Evolutionary conservation across 2,888 invertebrate species (phyloP).

Genomic region (Chrysotoxum bicinctum): DNA sequence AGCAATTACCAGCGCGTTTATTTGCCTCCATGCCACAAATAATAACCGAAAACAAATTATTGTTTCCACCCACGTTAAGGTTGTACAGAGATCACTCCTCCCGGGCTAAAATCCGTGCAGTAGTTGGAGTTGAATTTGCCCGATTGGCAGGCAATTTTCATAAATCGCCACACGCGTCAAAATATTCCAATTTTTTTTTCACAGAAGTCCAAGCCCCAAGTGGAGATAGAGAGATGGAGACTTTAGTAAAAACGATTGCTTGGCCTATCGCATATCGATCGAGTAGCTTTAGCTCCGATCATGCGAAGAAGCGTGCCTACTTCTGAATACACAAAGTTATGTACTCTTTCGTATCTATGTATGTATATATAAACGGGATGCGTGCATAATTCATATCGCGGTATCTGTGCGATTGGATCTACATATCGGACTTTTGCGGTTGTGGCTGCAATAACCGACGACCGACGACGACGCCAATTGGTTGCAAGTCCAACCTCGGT

Average conservation of each 20-base stretch:
- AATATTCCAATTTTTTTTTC: conserved; percentile 43
- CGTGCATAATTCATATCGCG: conserved; percentile 68
- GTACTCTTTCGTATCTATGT: background rate
- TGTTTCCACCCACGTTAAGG: conserved; percentile 65
- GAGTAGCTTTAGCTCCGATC: conserved; percentile 31
- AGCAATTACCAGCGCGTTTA: conserved; percentile 70
- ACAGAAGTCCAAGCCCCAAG: conserved; percentile 8
- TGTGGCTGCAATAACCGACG: background rate
- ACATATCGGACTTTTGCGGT: conserved; percentile 26
- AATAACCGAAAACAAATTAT: conserved; percentile 71
- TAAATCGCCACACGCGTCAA: conserved; percentile 66
- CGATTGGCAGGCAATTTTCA: conserved; percentile 69
- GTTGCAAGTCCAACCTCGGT: conserved; percentile 21
- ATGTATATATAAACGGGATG: conserved; percentile 9
- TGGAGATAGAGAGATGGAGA: conserved; percentile 3
- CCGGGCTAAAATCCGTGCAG: conserved; percentile 10
- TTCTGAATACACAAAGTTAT: conserved; percentile 23
- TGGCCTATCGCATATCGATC: conserved; percentile 33
- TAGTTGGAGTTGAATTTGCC: conserved; percentile 36
- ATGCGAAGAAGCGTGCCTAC: conserved; percentile 68
- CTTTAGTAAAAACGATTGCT: background rate
- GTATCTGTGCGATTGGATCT: conserved; percentile 64
- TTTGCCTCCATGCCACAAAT: conserved; percentile 69
- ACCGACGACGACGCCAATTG: conserved; percentile 32
- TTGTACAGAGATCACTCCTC: conserved; percentile 55